These are phyloP conservation scores for Mongoloraphidia duomilia DNA, from an alignment of 2,888 invertebrate species.

Conservation along the genomic window DNA sequence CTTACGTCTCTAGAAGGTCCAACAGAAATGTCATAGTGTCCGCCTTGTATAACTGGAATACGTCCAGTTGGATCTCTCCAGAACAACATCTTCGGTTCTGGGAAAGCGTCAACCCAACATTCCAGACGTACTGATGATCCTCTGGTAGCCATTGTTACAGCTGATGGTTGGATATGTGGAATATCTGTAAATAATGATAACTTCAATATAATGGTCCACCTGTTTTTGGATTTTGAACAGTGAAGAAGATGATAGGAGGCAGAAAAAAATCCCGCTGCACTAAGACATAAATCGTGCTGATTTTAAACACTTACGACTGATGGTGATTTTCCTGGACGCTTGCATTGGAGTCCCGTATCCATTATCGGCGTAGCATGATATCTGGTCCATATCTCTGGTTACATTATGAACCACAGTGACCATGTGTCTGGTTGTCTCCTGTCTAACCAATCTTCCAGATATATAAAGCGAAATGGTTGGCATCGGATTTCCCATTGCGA, in stretches of 20 bases:
- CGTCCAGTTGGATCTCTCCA: conserved; percentile 65
- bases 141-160: conserved; percentile 60
- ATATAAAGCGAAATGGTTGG: conserved; percentile 75
- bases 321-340: conserved; percentile 62
- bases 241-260: too few species aligned
- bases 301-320: conserved; percentile 52
- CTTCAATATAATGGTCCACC: too few species aligned
- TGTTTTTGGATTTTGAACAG: background rate
- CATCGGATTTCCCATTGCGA: conserved; percentile 73
- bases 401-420: conserved; percentile 77
- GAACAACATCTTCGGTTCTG: conserved; percentile 67
- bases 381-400: conserved; percentile 70
- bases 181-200: conserved; percentile 40
- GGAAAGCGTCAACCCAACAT: conserved; percentile 64
- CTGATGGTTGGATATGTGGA: conserved; percentile 61
- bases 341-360: conserved; percentile 81
- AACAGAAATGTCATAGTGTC: conserved; percentile 53
- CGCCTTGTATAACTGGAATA: conserved; percentile 61
- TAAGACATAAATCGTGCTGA: background rate
- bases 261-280: background rate
- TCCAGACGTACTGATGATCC: conserved; percentile 65
- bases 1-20: conserved; percentile 42
- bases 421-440: conserved; percentile 72
- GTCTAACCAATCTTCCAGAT: conserved; percentile 60
- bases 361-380: conserved; percentile 79